A percentile compares a stretch with the other conserved stretches of the same genome.
phyloP scores from a whole-genome alignment of 2,113 vertebrate genomes.

The Stigmatopora nigra region DNA sequence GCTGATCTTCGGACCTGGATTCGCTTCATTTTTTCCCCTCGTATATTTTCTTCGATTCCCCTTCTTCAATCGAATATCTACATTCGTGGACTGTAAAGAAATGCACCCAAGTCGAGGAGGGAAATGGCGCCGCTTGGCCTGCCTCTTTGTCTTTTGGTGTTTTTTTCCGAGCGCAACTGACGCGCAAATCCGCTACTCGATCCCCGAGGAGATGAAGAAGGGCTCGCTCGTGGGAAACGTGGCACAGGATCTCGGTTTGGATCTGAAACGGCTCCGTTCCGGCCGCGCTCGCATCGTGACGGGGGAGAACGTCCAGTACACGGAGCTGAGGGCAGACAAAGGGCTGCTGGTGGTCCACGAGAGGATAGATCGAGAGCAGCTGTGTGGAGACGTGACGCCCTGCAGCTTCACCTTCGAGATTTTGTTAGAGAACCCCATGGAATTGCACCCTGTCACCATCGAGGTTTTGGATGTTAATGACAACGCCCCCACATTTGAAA shows the following conservation, averaged over 20 bases:
- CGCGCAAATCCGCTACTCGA: conserved; percentile 66
- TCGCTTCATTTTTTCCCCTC: neutral
- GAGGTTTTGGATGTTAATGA: conserved; percentile 52
- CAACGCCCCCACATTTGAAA: conserved; percentile 30
- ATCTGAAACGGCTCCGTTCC: conserved; percentile 53
- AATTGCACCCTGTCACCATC: conserved; percentile 38
- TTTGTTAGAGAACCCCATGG: conserved; percentile 58
- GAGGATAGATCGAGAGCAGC: conserved; percentile 56
- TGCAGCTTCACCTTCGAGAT: conserved; percentile 57
- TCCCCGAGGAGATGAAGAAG: conserved; percentile 70
- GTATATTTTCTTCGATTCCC: no score
- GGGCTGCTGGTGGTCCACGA: conserved; percentile 52
- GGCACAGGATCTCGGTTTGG: conserved; percentile 68
- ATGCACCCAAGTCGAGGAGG: neutral
- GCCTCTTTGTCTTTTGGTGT: neutral
- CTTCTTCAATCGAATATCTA: no score
- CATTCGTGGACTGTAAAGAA: no score
- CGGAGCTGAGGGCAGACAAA: conserved; percentile 57
- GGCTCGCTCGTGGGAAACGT: conserved; percentile 65
- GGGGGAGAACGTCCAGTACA: conserved; percentile 43
- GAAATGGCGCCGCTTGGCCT: neutral
- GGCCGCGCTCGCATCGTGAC: conserved; percentile 60
- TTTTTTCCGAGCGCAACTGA: neutral
- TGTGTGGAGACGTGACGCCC: conserved; percentile 39
- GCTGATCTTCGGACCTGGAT: no score